Evolutionary conservation across 2,797 vertebrate species (phyloP).

Genomic region (Paratrypauchen microcephalus): DNA sequence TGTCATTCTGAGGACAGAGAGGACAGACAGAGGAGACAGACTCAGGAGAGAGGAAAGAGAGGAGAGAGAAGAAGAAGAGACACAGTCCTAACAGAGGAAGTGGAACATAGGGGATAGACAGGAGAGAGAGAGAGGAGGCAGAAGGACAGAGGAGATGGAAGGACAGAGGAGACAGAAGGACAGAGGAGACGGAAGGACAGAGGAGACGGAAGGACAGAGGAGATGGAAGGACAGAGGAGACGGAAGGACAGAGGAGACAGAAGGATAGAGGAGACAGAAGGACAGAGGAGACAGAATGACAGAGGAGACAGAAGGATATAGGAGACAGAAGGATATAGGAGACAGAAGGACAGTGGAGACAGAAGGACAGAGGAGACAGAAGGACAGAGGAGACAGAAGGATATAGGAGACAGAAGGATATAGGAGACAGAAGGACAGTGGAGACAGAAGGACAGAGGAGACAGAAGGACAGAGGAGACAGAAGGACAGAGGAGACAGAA

Average conservation of each 20-base stretch:
- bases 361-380: not conserved
- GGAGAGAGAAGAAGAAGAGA: not conserved
- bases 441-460: not conserved
- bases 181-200: not conserved
- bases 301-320: too few relatives aligned
- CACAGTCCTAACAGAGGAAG: too few relatives aligned
- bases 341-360: not conserved
- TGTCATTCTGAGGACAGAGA: slow-evolving; percentile 53
- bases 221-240: not conserved
- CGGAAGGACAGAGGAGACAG: not conserved
- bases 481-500: not conserved
- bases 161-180: not conserved
- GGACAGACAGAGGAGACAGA: slow-evolving; percentile 12
- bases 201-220: not conserved
- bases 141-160: not conserved
- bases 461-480: not conserved
- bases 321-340: not conserved
- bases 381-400: not conserved
- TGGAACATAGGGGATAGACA: too few relatives aligned
- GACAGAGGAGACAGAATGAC: not conserved
- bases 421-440: not conserved
- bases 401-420: too few relatives aligned
- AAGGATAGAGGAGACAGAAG: not conserved
- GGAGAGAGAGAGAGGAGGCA: not conserved
- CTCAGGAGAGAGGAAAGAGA: not conserved